A percentile compares a stretch with the other conserved stretches of the same genome.
Evolutionary conservation across 2,113 vertebrate genomes (phyloP).

Genomic region (Bolborhynchus lineola): DNA sequence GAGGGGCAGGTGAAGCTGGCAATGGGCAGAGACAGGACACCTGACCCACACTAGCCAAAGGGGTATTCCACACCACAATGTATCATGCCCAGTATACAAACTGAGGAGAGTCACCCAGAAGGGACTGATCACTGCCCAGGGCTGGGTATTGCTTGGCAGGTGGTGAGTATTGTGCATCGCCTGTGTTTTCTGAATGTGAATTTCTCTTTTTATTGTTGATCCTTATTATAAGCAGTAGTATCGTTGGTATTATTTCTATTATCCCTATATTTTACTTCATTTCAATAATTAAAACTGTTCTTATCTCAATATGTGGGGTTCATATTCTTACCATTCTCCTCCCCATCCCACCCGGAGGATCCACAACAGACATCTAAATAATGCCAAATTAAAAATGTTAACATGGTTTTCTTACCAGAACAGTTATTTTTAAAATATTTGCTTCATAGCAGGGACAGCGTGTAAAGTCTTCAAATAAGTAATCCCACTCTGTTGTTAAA

Average conservation of each 20-base stretch:
- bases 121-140: neutral
- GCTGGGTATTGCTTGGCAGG: neutral
- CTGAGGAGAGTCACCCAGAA: neutral
- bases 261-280: neutral
- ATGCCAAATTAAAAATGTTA: neutral
- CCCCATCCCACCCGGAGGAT: neutral
- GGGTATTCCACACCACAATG: neutral
- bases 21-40: neutral
- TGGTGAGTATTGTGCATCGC: neutral
- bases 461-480: conserved; percentile 83
- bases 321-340: neutral
- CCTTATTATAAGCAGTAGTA: neutral
- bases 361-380: neutral
- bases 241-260: neutral
- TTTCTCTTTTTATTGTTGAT: neutral
- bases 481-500: conserved; percentile 89
- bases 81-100: neutral
- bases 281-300: neutral
- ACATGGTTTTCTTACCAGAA: conserved; percentile 76
- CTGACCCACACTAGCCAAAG: neutral
- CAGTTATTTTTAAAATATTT: conserved; percentile 80
- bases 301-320: neutral
- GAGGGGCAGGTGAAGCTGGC: neutral
- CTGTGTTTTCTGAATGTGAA: neutral
- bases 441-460: conserved; percentile 63